Percentiles rank a stretch among this genome's conserved stretches.
These are phyloP conservation scores for Teinopalpus imperialis DNA, from an alignment of 2,888 invertebrate species.

Conservation along the genomic window DNA sequence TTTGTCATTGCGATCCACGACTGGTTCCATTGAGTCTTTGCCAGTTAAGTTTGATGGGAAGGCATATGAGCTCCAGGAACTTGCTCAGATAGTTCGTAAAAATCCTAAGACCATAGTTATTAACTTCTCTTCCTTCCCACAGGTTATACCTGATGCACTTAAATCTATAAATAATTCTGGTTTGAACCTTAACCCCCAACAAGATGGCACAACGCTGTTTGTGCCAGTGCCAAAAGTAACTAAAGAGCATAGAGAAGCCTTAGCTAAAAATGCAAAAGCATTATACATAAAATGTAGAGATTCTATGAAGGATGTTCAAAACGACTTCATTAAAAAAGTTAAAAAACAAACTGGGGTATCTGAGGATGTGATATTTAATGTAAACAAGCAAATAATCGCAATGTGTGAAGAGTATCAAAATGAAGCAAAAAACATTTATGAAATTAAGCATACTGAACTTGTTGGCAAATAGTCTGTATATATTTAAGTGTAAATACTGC, in stretches of 20 bases:
- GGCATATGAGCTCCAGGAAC: conserved; percentile 91
- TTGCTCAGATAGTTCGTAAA: conserved; percentile 93
- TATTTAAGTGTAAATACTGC: neutral
- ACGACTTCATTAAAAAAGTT: conserved; percentile 85
- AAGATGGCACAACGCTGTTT: conserved; percentile 95
- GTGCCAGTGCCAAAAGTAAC: conserved; percentile 96
- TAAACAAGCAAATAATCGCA: conserved; percentile 86
- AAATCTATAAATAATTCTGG: conserved; percentile 90
- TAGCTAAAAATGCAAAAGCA: conserved; percentile 93
- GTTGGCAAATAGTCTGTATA: conserved; percentile 71
- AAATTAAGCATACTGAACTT: conserved; percentile 89
- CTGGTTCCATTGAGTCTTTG: conserved; percentile 91
- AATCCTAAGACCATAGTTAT: conserved; percentile 93
- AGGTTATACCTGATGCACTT: conserved; percentile 90
- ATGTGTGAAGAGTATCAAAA: conserved; percentile 85
- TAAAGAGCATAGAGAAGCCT: conserved; percentile 93
- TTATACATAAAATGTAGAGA: conserved; percentile 91
- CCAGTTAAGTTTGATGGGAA: conserved; percentile 89
- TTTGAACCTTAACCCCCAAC: conserved; percentile 96
- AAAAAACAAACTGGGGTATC: conserved; percentile 87
- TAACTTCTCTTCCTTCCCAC: conserved; percentile 92
- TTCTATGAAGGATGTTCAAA: conserved; percentile 88
- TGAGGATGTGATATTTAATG: conserved; percentile 85
- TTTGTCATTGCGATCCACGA: conserved; percentile 89
- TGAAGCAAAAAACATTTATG: conserved; percentile 68